phyloP scores from a whole-genome alignment of 1,140 invertebrate species.

The Tenebrio molitor region DNA sequence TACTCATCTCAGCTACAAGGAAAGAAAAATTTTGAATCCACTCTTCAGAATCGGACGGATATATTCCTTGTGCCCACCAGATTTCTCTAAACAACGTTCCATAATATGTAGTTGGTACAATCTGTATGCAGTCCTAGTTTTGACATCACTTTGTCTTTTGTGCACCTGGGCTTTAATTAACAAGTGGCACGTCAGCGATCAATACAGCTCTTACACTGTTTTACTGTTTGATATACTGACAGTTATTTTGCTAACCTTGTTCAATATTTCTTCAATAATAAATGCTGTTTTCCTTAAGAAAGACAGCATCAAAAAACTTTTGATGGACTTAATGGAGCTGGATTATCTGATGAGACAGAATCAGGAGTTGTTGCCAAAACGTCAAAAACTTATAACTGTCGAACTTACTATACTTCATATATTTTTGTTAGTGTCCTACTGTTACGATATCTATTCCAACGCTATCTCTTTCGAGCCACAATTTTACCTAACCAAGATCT shows the following conservation, averaged over 20 bases:
- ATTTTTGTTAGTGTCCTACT: background rate
- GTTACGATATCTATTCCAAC: background rate
- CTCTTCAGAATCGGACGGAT: background rate
- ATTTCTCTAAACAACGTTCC: background rate
- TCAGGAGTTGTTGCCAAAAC: background rate
- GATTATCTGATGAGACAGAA: background rate
- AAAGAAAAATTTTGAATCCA: background rate
- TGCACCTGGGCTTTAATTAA: conserved; percentile 3
- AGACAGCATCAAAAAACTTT: background rate
- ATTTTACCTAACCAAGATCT: background rate
- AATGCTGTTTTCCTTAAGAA: conserved; percentile 1
- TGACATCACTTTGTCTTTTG: background rate
- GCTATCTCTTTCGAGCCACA: background rate
- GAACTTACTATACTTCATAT: background rate
- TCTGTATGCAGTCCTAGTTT: background rate
- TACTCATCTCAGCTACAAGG: no score
- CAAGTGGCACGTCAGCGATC: background rate
- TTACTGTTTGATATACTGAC: conserved; percentile 3
- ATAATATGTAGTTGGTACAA: background rate
- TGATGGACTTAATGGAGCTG: background rate
- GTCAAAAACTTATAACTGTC: background rate
- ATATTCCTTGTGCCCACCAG: background rate
- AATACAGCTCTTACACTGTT: background rate
- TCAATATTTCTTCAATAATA: background rate
- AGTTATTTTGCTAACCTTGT: background rate